Evolutionary conservation across 2,797 vertebrate genomes (phyloP), one percentile per base, ranked within the genome.

Genomic region (Protosalanx chinensis): DNA sequence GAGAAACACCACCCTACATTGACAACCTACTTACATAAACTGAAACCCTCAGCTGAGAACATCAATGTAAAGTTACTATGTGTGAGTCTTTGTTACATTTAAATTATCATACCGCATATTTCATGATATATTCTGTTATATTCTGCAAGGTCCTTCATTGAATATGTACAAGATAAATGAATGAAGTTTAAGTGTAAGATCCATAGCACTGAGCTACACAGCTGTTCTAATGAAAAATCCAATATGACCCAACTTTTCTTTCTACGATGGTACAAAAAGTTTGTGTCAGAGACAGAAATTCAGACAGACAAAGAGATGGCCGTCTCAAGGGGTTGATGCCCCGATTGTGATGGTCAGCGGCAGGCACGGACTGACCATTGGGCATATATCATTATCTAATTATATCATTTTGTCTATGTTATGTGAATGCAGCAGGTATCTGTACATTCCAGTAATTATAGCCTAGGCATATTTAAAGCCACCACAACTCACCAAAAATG

Each of bases 301-400:
- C 64, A 51, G 13, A 66, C 7, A 66, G 8, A 66, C 27, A 15
- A 23, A 66, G 6, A 41, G 41, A 30, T 18, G 5, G 41, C 41
- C 12, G 10, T 46, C 41, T 46, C 64, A 27, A 23, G 20, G 75
- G 70, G 81, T 67, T 70, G 29, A 70, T 63, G 73, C 68, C 67
- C 75, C 56, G 73, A 71, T 61, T 67, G 64, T 49, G 70, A 70
- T 16, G 32, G 72, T 78, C 73, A 64, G 20, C 10, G 46, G 78
- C 53, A 68, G 23, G 23, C 23, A 27, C 1, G 23, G 23, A 27
- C 23, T 27, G 23, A 27, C 23, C 23, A 27, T 27, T 27, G 23
- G 23, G 23, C 23, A 27, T 27, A 27, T 27, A 27, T 27, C 23
- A 27, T 27, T 27, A 27, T 27, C 23, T 27, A 1, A 27, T 27